Base-by-base conservation (phyloP, 2,888 invertebrate species). In the Autographa gamma region DNA sequence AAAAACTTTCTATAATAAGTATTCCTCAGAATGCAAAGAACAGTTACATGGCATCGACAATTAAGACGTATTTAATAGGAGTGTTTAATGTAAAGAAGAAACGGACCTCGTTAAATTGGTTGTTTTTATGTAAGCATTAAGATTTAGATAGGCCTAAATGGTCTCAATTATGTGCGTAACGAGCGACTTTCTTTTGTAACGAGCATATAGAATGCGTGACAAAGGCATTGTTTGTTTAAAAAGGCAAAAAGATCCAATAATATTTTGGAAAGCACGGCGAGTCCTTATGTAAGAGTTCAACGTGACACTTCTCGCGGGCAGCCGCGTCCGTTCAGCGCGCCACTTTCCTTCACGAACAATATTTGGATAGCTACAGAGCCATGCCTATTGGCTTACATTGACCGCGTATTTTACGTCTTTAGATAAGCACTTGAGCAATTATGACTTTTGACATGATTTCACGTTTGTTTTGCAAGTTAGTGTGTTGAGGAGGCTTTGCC, bases 231-330 rank as follows among this genome's bases (percentile, higher is more conserved):
- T 92, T 89, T 79, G 84, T 85, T 85, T 82, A 86, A 92, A 92
- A 92, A 91, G 89, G 86, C 82, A 85, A 90, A 92, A 92, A 91
- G 90, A 83, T 86, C 86, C 91, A 90, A 92, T 92, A 90, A 93
- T 91, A 93, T 94, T 95, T 95, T 95, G 91, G 95, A 95, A 95
- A 95, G 95, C 94, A 93, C 91, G 87, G 76, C 86, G 87, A 90
- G 90, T 93, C 92, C 93, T 95, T 95, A 95, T 93, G 95, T 95
- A 95, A 95, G 92, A 95, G 95, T 95, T 95, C 95, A 95, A 91
- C 90, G 95, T 95, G 94, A 95, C 92, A 95, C 95, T 95, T 95
- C 76, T 87, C 79, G 87, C 81, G 85, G 88, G 86, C 88, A 86
- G 86, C 88, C 86, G 85, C 84, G 89, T 84, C 87, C 90, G 92